Percentiles rank a stretch among this genome's conserved stretches.
These are phyloP conservation scores for Sphaeridia pumilis DNA, from an alignment of 2,888 invertebrate genomes.

Conservation along the genomic window DNA sequence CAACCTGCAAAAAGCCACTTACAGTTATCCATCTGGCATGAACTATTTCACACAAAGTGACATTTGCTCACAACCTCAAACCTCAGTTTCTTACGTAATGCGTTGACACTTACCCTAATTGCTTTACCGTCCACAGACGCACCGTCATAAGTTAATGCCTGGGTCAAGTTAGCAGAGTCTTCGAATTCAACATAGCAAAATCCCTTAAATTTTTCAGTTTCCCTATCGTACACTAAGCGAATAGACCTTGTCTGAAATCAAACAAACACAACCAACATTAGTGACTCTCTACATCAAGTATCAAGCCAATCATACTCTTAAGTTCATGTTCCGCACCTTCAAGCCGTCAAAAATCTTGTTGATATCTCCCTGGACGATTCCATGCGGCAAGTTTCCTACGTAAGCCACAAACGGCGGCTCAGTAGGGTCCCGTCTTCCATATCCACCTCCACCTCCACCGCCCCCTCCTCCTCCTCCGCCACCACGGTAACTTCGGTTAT, in stretches of 20 bases:
- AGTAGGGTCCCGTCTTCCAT: conserved; percentile 56
- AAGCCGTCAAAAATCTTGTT: conserved; percentile 60
- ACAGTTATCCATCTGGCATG: too few relatives aligned
- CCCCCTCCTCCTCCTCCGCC: conserved; percentile 42
- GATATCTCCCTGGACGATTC: conserved; percentile 86
- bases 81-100: background rate
- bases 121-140: conserved; percentile 61
- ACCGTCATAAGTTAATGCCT: conserved; percentile 71
- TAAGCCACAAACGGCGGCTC: conserved; percentile 85
- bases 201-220: conserved; percentile 91
- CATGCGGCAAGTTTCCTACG: conserved; percentile 83
- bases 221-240: conserved; percentile 83
- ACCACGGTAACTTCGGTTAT: conserved; percentile 10
- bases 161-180: conserved; percentile 60
- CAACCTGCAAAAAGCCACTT: conserved; percentile 52
- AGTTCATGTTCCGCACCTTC: conserved; percentile 40
- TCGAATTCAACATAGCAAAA: conserved; percentile 97
- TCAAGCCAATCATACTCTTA: too few relatives aligned
- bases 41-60: too few relatives aligned
- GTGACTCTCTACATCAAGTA: too few relatives aligned
- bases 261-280: too few relatives aligned
- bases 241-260: conserved; percentile 66
- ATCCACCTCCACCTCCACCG: conserved; percentile 46
- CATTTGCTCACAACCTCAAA: background rate
- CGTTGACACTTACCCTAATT: conserved; percentile 47